Conservation (phyloP, 2,888 invertebrate species). For the Ornithoptera alexandrae region DNA sequence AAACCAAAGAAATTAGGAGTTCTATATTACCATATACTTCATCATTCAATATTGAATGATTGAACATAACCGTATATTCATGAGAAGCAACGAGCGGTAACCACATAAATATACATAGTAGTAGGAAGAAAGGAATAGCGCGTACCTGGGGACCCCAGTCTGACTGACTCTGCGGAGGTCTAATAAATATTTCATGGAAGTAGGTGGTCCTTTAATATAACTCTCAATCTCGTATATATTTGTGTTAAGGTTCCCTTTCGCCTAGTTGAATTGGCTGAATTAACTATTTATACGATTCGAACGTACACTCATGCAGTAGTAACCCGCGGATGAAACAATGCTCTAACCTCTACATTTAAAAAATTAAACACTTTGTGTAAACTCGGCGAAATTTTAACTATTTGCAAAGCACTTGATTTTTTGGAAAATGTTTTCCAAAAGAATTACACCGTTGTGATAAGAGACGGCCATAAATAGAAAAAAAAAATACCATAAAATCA, state of each 20-base stretch:
- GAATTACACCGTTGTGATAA: no score
- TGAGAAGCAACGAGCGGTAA: background rate
- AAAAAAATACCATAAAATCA: no score
- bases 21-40: background rate
- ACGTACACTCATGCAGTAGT: constrained; percentile 11
- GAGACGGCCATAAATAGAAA: no score
- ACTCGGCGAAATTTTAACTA: background rate
- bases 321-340: constrained; percentile 6
- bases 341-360: constrained; percentile 8
- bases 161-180: constrained; percentile 21
- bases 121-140: constrained; percentile 17
- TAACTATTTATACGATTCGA: constrained; percentile 23
- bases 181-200: constrained; percentile 24
- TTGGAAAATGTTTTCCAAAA: no score
- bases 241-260: constrained; percentile 18
- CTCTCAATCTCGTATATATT: constrained; percentile 4
- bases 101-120: constrained; percentile 2
- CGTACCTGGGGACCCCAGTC: constrained; percentile 19
- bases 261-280: constrained; percentile 3
- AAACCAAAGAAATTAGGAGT: no score
- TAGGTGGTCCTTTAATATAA: constrained; percentile 13
- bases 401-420: background rate
- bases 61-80: constrained; percentile 10
- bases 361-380: constrained; percentile 20
- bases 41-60: constrained; percentile 11